These are phyloP conservation scores for Drosophila nannoptera DNA, from an alignment of 1,140 invertebrate species.

Conservation along the genomic window DNA sequence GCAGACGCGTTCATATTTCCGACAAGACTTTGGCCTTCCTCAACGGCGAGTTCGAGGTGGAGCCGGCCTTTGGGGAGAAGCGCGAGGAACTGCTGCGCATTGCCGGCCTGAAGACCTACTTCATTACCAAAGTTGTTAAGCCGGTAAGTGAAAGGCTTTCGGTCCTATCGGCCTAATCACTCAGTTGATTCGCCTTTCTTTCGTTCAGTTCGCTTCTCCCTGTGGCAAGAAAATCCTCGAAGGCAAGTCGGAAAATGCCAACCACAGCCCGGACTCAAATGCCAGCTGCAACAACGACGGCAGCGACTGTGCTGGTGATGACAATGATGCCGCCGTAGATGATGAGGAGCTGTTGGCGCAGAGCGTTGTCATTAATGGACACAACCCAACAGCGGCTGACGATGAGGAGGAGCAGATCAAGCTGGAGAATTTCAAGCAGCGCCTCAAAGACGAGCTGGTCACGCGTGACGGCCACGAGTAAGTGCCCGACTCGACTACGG, in stretches of 20 bases:
- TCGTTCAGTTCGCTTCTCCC: conserved; percentile 63
- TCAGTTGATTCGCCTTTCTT: too few species aligned
- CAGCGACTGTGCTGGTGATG: conserved; percentile 41
- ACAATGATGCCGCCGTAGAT: conserved; percentile 58
- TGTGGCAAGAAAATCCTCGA: conserved; percentile 71
- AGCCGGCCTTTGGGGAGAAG: conserved; percentile 93
- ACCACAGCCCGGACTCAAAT: conserved; percentile 51
- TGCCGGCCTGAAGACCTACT: conserved; percentile 93
- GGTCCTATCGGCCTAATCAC: neutral
- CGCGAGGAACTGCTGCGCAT: conserved; percentile 91
- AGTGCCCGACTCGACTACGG: conserved; percentile 52
- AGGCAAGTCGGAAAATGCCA: conserved; percentile 40
- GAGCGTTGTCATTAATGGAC: conserved; percentile 44
- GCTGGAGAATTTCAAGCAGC: conserved; percentile 86
- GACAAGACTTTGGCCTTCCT: conserved; percentile 94
- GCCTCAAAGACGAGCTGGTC: conserved; percentile 89
- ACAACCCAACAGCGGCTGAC: conserved; percentile 39
- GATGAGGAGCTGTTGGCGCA: conserved; percentile 69
- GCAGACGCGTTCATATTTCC: conserved; percentile 95
- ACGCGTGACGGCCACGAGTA: conserved; percentile 89
- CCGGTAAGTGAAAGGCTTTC: conserved; percentile 82
- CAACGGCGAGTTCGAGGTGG: conserved; percentile 95
- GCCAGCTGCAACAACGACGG: conserved; percentile 38
- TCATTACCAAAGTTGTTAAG: conserved; percentile 92
- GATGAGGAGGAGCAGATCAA: conserved; percentile 80